Conservation (phyloP, 30 jellyfish, hydroid and myxozoan genomes). For the Chrysaora quinquecirrha region DNA sequence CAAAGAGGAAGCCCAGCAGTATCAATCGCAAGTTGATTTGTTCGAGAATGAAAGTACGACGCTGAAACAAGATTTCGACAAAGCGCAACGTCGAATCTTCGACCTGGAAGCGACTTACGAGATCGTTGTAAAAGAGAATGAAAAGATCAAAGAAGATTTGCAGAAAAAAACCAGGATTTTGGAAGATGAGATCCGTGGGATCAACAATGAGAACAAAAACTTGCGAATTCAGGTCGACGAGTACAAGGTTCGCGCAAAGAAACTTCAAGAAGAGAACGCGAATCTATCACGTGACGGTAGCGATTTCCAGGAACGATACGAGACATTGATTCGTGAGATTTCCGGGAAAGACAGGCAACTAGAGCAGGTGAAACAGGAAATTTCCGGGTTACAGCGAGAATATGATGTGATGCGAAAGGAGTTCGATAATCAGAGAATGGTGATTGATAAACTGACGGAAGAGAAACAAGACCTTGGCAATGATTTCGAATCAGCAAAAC, state of each 20-base stretch:
- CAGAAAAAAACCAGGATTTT: constrained; percentile 70
- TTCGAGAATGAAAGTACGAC: constrained; percentile 62
- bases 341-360: constrained; percentile 86
- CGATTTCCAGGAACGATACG: constrained; percentile 86
- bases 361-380: constrained; percentile 87
- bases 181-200: constrained; percentile 79
- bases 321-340: constrained; percentile 61
- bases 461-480: constrained; percentile 85
- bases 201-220: constrained; percentile 66
- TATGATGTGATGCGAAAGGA: constrained; percentile 75
- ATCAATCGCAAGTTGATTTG: constrained; percentile 52
- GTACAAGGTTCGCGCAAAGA: constrained; percentile 70
- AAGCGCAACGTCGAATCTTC: constrained; percentile 80
- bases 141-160: constrained; percentile 67
- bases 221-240: constrained; percentile 81
- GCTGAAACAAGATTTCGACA: constrained; percentile 72
- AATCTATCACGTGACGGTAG: constrained; percentile 67
- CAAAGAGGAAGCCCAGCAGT: constrained; percentile 78
- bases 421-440: constrained; percentile 71
- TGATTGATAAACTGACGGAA: constrained; percentile 80
- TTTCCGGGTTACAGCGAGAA: constrained; percentile 62
- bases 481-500: constrained; percentile 79
- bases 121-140: constrained; percentile 86
- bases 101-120: constrained; percentile 95
- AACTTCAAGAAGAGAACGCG: constrained; percentile 70